Percentiles rank a stretch among this genome's conserved stretches.
These are phyloP conservation scores for Dallia pectoralis DNA, from an alignment of 2,797 vertebrate genomes.

Conservation along the genomic window DNA sequence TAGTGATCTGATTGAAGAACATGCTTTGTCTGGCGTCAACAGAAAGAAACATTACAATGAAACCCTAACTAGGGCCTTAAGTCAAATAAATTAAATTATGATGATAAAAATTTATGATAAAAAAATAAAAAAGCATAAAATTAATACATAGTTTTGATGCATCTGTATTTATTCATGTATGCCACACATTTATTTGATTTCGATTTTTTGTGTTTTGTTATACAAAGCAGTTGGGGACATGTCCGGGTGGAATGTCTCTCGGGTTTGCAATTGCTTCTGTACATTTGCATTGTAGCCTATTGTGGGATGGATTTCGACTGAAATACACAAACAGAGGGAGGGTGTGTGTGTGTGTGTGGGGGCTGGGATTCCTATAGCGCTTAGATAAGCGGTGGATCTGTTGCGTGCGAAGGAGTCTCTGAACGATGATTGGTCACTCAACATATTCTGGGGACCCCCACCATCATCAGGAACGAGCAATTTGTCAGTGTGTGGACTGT, in stretches of 20 bases:
- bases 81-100: no score
- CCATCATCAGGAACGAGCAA: slow-evolving; percentile 67
- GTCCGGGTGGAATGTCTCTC: background rate
- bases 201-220: no score
- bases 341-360: no score
- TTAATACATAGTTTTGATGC: no score
- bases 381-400: slow-evolving; percentile 42
- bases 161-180: no score
- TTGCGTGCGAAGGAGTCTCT: slow-evolving; percentile 62
- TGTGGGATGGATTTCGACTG: background rate
- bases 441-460: slow-evolving; percentile 52
- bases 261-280: background rate
- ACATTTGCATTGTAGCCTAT: background rate
- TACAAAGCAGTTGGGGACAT: background rate
- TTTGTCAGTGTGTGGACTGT: slow-evolving; percentile 67
- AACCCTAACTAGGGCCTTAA: no score
- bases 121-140: no score
- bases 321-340: slow-evolving; percentile 26
- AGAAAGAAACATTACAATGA: background rate
- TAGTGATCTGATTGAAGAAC: slow-evolving; percentile 15
- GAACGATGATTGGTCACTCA: slow-evolving; percentile 68
- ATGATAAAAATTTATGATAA: no score
- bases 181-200: no score
- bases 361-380: slow-evolving; percentile 19
- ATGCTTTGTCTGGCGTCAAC: background rate